Evolutionary conservation across 2,888 invertebrate genomes (phyloP), one percentile per base, ranked within the genome.

Genomic region (Caenorhabditis angaria): DNA sequence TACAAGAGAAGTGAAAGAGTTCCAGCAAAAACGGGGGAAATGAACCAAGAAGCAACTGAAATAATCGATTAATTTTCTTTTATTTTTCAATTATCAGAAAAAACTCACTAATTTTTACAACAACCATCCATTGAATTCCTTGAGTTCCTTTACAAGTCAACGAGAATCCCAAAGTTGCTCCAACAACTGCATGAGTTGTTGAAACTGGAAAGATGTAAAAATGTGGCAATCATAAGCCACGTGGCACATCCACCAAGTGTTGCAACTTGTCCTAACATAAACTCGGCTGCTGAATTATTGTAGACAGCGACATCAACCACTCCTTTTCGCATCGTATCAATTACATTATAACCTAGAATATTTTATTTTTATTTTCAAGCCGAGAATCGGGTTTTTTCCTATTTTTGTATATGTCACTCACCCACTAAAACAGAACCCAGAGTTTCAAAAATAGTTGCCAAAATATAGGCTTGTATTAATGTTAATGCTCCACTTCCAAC

Each of bases 141-240:
- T 91, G 89, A 5, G 92, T 91, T 35, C 97, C 97, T 85, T 93
- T 91, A 60, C 94, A 93, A 1, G 96, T 94, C 74, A 99, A 90
- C 53, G 96, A 94, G 89, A 96, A 99, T 12, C 97, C 97, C 67
- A 99, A 92, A 0, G 96, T 95, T 41, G 97, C 95, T 28, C 97
- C 97, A 48, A 99, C 96, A 85, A 99, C 96, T 83, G 95, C 95
- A 90, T 99, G 97, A 1, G 97, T 97, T 32, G 96, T 97, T 14
- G 97, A 97, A 65, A 99, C 95, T 0, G 99, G 99, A n/a, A 85
- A 99, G 90, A 86, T 94, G 93, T 65, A 97, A 90, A 82, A 95
- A 93, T 3, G 97, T 99, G 8, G 97, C 97, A 14, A 93, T 90
- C 73, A 99, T 90, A 82, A 97, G 90, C 97, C 97, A 99, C 56